Base-by-base conservation (phyloP, 2,113 vertebrate genomes). In the Stomatorhinus ivindoensis region DNA sequence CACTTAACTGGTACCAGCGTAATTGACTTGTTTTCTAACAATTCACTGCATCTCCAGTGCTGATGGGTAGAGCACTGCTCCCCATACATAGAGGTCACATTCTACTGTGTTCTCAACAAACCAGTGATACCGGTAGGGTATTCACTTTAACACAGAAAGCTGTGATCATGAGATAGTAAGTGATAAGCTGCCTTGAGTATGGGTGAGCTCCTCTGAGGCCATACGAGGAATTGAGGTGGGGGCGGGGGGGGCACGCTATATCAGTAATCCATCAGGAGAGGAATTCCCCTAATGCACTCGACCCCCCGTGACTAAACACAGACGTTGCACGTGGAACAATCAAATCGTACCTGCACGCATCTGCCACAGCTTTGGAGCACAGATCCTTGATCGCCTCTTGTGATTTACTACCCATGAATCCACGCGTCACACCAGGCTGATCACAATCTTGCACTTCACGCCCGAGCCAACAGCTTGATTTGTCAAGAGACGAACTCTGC, bases 391-490 rank as follows among this genome's bases (percentile, higher is more conserved):
- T 55, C 80, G 46, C 58, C 86, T 55, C 19, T 17, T 27, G 85
- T 55, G 95, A 95, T 95, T 95, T 87, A 55, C 85, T 87, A 53
- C 50, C 58, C 44, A 69, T 48, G 87, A 46, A 73, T 76, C 87
- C 94, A 92, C 95, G 94, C 90, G 83, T 96, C 94, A 95, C 10
- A 42, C 94, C 91, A 93, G 93, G 94, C 95, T 87, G 92, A 94
- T 96, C 94, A 93, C 95, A 96, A 96, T 95, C 91, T 96, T 93
- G 94, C 93, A 94, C 93, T 95, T 96, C 95, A 94, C 91, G 95
- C 94, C 94, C 96, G 94, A 95, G 92, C 94, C 94, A 95, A 95
- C 95, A 95, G 94, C 93, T 96, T 96, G 96, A 96, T 96, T 95
- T 96, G 95, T 96, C 94, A 95, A 89, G 94, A 95, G 94, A 95